phyloP scores from a whole-genome alignment of 2,113 vertebrate genomes.

The Toxostoma redivivum region DNA sequence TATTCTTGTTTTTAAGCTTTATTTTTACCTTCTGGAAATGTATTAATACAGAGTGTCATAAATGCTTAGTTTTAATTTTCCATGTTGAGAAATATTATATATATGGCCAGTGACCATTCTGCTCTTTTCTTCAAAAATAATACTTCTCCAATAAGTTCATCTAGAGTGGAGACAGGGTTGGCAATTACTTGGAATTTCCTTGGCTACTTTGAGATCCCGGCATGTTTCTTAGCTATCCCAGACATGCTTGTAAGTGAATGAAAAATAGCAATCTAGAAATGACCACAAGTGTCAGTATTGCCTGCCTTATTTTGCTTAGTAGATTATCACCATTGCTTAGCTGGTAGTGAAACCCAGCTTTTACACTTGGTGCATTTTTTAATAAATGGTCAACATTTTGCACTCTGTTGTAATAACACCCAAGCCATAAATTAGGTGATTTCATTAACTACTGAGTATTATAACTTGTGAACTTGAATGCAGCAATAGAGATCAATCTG shows the following conservation, averaged over 20 bases:
- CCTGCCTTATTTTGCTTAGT: slow-evolving; percentile 27
- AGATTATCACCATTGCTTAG: not conserved
- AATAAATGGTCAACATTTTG: not conserved
- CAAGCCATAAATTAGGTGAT: not conserved
- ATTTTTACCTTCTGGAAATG: not conserved
- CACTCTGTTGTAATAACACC: not conserved
- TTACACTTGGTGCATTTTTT: not conserved
- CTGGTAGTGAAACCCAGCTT: not conserved
- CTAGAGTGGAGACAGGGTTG: not conserved
- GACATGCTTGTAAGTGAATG: not conserved
- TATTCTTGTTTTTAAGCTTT: not conserved
- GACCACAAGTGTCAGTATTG: slow-evolving; percentile 72
- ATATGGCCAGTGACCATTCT: not conserved
- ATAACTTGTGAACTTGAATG: not conserved
- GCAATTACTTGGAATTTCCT: not conserved
- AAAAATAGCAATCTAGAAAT: slow-evolving; percentile 49
- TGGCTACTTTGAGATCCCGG: not conserved
- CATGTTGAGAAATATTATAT: not conserved
- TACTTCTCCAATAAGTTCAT: not conserved
- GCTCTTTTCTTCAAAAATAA: not conserved
- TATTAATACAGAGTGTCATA: not conserved
- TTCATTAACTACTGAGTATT: not conserved
- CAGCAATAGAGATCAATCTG: not conserved
- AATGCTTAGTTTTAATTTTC: not conserved
- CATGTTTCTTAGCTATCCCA: not conserved